Evolutionary conservation across 2,797 vertebrate species (phyloP), one percentile per base, ranked within the genome.

Genomic region (Thripadectes ignobilis): DNA sequence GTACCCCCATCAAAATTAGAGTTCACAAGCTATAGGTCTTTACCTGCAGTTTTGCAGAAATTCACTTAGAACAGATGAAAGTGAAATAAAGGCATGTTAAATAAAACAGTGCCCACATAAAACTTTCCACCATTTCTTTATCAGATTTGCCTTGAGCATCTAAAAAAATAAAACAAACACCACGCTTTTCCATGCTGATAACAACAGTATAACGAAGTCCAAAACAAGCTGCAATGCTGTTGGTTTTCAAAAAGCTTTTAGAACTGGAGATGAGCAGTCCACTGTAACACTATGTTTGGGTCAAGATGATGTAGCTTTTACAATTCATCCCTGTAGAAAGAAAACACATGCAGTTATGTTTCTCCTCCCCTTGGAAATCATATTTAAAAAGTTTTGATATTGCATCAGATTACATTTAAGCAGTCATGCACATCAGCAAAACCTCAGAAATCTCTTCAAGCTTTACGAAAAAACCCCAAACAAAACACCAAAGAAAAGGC

Each of bases 271-370:
- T 97, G 97, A 98, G 97, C 98, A 96, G 98, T 98, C 98, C 98
- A 97, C 98, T 98, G 97, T 97, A 97, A 98, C 96, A 97, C 97
- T 97, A 97, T 97, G 97, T 98, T 97, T 98, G 97, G 98, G 98
- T 98, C 97, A 96, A 98, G 98, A 97, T 97, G 98, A 97, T 82
- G 98, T 97, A 97, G 98, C 98, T 98, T 96, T 99, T 98, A 99
- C 96, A 99, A 98, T 99, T 99, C 99, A 98, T 99, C 99, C 98
- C 99, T 99, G 98, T 23, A 93, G 91, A 95, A 94, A 96, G 84
- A 89, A 96, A 96, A 97, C 95, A 97, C 81, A 68, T 24, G 78
- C 52, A 72, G 73, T 97, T 93, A 97, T 45, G 55, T 62, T 89
- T 75, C 80, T 89, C 57, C n/a, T 92, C 49, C 73, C 32, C 14